These are phyloP conservation scores for Pundamilia nyererei DNA, from an alignment of 2,113 vertebrate species.

Conservation along the genomic window DNA sequence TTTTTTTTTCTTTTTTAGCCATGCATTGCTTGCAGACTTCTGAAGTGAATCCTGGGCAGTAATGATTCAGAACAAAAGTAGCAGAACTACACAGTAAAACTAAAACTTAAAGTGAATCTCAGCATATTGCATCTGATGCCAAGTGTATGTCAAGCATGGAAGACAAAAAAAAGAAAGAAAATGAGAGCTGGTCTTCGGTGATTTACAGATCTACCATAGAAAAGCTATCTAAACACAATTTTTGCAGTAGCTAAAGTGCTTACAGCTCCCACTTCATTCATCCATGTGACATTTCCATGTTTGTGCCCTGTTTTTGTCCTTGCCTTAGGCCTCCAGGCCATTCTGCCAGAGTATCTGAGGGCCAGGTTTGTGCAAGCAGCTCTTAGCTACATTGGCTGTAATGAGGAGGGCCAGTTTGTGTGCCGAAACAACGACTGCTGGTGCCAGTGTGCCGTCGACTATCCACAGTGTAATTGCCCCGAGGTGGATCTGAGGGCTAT, in stretches of 20 bases:
- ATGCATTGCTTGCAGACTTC: conserved; percentile 17
- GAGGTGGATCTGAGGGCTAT: conserved; percentile 71
- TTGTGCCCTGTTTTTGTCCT: not conserved
- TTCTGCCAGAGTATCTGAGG: conserved; percentile 75
- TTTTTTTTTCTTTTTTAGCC: not conserved
- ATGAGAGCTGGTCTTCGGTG: not conserved
- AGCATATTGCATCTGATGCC: conserved; percentile 12
- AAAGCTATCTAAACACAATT: not conserved
- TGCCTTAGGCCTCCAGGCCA: conserved; percentile 71
- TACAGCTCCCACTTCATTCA: not conserved
- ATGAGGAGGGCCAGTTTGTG: conserved; percentile 76
- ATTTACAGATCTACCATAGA: not conserved
- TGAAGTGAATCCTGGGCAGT: conserved; percentile 39
- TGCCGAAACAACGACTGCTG: conserved; percentile 77
- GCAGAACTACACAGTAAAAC: conserved; percentile 19
- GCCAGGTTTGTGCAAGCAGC: conserved; percentile 75
- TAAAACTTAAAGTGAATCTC: conserved; percentile 35
- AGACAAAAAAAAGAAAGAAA: not conserved
- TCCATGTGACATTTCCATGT: not conserved
- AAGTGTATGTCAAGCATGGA: conserved; percentile 15
- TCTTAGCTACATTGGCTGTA: conserved; percentile 78
- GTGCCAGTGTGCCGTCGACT: conserved; percentile 71
- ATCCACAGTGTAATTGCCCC: conserved; percentile 76
- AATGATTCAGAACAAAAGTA: conserved; percentile 45
- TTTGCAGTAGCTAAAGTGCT: not conserved